These are phyloP conservation scores for Argyrosomus japonicus DNA, from an alignment of 2,113 vertebrate genomes.

Conservation along the genomic window DNA sequence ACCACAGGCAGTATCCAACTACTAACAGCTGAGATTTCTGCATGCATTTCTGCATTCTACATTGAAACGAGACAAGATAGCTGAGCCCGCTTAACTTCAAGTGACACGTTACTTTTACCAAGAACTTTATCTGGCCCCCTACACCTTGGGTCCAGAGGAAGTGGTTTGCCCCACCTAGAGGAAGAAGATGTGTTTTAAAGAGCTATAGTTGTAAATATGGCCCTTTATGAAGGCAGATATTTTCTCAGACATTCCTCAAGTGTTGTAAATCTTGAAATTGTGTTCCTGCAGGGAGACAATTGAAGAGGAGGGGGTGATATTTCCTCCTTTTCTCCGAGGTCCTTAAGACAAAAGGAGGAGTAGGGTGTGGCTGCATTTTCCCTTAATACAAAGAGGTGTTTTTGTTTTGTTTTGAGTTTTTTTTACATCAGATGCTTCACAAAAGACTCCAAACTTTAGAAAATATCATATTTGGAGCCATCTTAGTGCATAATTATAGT, in stretches of 20 bases:
- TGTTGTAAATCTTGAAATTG: conserved; percentile 61
- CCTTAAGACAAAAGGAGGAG: conserved; percentile 23
- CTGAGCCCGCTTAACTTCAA: background rate
- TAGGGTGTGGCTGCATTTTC: conserved; percentile 33
- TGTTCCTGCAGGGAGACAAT: conserved; percentile 45
- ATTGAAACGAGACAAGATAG: background rate
- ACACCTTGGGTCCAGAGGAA: conserved; percentile 39
- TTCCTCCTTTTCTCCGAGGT: conserved; percentile 44
- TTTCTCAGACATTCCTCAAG: conserved; percentile 67
- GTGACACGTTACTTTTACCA: background rate
- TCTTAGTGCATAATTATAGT: background rate
- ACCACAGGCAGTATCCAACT: background rate
- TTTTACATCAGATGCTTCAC: background rate
- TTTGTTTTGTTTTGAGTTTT: background rate
- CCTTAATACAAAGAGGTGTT: background rate
- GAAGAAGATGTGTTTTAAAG: conserved; percentile 45
- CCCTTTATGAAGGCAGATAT: conserved; percentile 47
- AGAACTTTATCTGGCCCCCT: conserved; percentile 30
- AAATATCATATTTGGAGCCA: background rate
- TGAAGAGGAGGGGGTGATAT: conserved; percentile 32
- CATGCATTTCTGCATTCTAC: too few species aligned
- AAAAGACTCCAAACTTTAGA: background rate
- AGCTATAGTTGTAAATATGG: conserved; percentile 42
- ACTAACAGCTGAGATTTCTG: conserved; percentile 12
- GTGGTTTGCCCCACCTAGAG: conserved; percentile 14